phyloP scores from a whole-genome alignment of 1,140 invertebrate species.

The Brevipalpus yothersi region DNA sequence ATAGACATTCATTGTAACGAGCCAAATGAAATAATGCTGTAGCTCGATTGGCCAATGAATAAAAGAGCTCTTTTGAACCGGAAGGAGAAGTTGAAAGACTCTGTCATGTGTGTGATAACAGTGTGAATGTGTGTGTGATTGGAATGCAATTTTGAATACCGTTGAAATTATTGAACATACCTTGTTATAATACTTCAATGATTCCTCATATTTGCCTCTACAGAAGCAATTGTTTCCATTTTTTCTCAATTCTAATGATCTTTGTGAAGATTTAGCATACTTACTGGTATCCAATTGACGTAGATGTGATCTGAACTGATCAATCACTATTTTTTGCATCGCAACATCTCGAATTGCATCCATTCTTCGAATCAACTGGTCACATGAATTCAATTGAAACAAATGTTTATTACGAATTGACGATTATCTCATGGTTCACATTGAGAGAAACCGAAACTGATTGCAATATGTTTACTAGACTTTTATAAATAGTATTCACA shows the following conservation, averaged over 20 bases:
- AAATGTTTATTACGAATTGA: too few relatives aligned
- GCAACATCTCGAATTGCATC: too few relatives aligned
- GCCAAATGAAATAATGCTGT: constrained; percentile 55
- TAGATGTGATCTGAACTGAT: too few relatives aligned
- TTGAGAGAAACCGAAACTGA: too few relatives aligned
- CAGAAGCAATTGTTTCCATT: background rate
- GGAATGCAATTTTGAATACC: background rate
- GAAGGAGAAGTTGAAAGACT: background rate
- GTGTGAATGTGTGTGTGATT: background rate
- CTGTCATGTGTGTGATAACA: background rate
- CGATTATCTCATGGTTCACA: too few relatives aligned
- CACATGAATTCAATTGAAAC: too few relatives aligned
- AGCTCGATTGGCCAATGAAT: constrained; percentile 60
- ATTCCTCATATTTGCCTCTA: background rate
- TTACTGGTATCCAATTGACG: background rate
- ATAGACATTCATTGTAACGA: constrained; percentile 27
- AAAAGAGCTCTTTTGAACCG: constrained; percentile 29
- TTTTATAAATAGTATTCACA: too few relatives aligned
- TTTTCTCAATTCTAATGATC: background rate
- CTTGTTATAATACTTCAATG: background rate
- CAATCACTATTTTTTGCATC: too few relatives aligned
- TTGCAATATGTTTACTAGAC: too few relatives aligned
- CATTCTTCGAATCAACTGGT: too few relatives aligned
- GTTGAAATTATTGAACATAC: background rate
- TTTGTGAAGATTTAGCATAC: background rate